Base-by-base conservation (phyloP, 2,888 invertebrate genomes). In the Cyclophora punctaria region DNA sequence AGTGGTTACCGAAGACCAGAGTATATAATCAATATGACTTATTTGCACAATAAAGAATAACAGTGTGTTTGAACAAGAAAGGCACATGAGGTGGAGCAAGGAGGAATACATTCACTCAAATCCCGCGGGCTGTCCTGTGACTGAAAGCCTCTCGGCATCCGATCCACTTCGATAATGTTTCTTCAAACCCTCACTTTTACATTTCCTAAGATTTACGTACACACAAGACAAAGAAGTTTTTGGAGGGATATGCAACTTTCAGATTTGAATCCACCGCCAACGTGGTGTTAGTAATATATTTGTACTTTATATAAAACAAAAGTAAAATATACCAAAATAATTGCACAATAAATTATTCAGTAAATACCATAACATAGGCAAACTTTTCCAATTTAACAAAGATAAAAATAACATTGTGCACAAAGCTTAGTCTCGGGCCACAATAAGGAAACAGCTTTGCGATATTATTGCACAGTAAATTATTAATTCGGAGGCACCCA, bases 101-200 rank as follows among this genome's bases (percentile, higher is more conserved):
- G 70, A 66, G 59, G 62, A 68, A 61, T 62, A 62, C 57, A 62
- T 62, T 67, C 62, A 57, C 56, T 55, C 51, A 56, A 69, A 57
- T 67, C 77, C 66, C 75, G 48, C 47, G 71, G 70, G 77, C 66
- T 55, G 55, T 52, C 51, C 42, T 42, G 42, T 42, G 56, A 59
- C 67, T 72, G 70, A 76, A 75, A 77, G 78, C 71, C 69, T 66
- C 61, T 37, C 61, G 61, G 64, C 67, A 67, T 69, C 65, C 66
- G 66, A 68, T 72, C 66, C 67, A 64, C 68, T 66, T 65, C 69
- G 66, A 73, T 74, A 73, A 75, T 75, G 71, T 67, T 68, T 62
- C 59, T 59, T 53, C 51, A 62, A 69, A 63, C 60, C 68, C 62
- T 63, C 60, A 60, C 63, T 68, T 75, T 73, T 71, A 68, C 72